Conservation (phyloP, 2,888 invertebrate species). For the Allophyes oxyacanthae region DNA sequence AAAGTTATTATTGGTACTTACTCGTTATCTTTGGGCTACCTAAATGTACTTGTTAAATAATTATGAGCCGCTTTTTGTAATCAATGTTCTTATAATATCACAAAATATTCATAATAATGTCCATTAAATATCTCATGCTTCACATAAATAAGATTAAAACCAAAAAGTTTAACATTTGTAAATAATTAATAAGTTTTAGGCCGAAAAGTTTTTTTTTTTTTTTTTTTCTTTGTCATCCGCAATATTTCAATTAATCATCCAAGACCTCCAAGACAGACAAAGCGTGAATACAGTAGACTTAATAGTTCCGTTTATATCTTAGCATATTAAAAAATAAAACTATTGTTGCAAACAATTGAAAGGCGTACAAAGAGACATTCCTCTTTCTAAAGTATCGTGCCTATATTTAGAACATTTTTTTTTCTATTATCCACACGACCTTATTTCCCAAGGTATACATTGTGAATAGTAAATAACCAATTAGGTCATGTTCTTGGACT, state of each 20-base stretch:
- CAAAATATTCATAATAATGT: too few species aligned
- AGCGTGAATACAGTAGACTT: background rate
- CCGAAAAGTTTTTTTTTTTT: too few species aligned
- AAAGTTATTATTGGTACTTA: too few species aligned
- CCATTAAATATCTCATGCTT: too few species aligned
- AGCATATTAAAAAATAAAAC: conserved; percentile 8
- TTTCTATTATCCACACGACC: conserved; percentile 11
- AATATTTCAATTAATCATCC: conserved; percentile 7
- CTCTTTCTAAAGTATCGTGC: conserved; percentile 4
- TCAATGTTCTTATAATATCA: too few species aligned
- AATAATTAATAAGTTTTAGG: too few species aligned
- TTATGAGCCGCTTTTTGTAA: too few species aligned
- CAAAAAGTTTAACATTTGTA: too few species aligned
- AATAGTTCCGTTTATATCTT: conserved; percentile 13
- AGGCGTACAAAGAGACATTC: conserved; percentile 8
- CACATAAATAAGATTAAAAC: too few species aligned
- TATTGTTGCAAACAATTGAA: conserved; percentile 22
- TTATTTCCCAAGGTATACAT: conserved; percentile 11
- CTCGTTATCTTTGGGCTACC: too few species aligned
- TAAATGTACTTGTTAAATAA: too few species aligned
- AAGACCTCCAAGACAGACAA: conserved; percentile 1
- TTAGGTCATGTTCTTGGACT: background rate
- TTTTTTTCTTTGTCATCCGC: background rate
- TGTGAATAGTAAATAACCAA: background rate
- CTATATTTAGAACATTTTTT: too few species aligned